phyloP scores from a whole-genome alignment of 2,888 invertebrate genomes.

The Eupsilia transversa region DNA sequence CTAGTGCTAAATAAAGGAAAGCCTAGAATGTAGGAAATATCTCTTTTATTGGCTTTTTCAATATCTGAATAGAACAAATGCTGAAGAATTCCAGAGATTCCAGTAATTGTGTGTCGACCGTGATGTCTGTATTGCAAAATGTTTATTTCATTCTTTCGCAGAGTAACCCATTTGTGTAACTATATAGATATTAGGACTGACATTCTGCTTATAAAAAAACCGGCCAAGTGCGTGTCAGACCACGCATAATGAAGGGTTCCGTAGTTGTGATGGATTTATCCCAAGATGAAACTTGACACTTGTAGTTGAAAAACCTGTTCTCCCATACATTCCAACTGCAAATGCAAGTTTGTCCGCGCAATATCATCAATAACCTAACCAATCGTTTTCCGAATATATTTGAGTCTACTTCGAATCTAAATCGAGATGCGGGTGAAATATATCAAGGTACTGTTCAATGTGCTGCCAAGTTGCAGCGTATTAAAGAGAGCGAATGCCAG shows the following conservation, averaged over 20 bases:
- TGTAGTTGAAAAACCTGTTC: too few relatives aligned
- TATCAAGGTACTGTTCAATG: slow-evolving; percentile 7
- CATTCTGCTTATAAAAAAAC: too few relatives aligned
- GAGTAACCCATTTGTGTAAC: background rate
- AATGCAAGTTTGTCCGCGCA: too few relatives aligned
- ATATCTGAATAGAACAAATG: background rate
- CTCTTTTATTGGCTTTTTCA: background rate
- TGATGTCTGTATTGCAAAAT: background rate
- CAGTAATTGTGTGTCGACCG: background rate
- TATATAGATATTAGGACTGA: background rate
- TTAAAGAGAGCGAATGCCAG: slow-evolving; percentile 8
- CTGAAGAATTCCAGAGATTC: slow-evolving; percentile 6
- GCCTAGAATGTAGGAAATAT: background rate
- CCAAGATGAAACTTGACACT: too few relatives aligned
- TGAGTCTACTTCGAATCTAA: slow-evolving; percentile 5
- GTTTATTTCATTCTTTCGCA: background rate
- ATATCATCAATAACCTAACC: slow-evolving; percentile 20
- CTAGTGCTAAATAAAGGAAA: background rate
- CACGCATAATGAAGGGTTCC: too few relatives aligned
- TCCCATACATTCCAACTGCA: too few relatives aligned
- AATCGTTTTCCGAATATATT: slow-evolving; percentile 20
- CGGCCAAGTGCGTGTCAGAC: too few relatives aligned
- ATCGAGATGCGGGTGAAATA: slow-evolving; percentile 37
- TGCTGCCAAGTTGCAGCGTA: background rate
- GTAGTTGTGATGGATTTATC: too few relatives aligned